phyloP scores from a whole-genome alignment of 2,888 invertebrate species.

The Cephus pulcher region DNA sequence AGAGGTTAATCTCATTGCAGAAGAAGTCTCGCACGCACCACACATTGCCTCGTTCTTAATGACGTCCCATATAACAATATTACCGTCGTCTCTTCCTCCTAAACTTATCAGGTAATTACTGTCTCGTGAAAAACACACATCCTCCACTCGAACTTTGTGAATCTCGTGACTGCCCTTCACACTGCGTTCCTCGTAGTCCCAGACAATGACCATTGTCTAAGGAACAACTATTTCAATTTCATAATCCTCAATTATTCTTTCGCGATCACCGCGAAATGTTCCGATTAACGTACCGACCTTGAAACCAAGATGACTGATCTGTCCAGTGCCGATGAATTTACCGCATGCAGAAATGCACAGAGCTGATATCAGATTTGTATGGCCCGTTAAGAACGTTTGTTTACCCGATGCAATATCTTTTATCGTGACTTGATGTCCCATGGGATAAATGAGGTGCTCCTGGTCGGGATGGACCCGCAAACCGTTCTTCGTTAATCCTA shows the following conservation, averaged over 20 bases:
- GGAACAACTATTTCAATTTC: too few species aligned
- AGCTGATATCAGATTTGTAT: constrained; percentile 82
- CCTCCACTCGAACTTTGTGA: constrained; percentile 90
- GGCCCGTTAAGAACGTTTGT: constrained; percentile 83
- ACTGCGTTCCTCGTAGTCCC: constrained; percentile 80
- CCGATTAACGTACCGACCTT: constrained; percentile 69
- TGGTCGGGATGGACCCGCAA: constrained; percentile 80
- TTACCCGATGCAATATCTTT: constrained; percentile 76
- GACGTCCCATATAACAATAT: constrained; percentile 88
- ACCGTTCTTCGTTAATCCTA: constrained; percentile 68
- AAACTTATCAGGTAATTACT: constrained; percentile 86
- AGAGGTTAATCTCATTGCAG: too few species aligned
- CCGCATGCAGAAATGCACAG: constrained; percentile 82
- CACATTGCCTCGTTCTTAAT: constrained; percentile 68
- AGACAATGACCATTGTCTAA: constrained; percentile 83
- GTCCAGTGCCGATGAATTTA: constrained; percentile 87
- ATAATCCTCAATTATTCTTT: too few species aligned
- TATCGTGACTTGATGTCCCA: constrained; percentile 83
- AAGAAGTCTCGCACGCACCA: constrained; percentile 49
- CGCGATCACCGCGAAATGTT: too few species aligned
- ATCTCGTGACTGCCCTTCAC: constrained; percentile 79
- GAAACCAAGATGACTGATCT: constrained; percentile 91
- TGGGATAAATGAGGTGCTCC: constrained; percentile 78
- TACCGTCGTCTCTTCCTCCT: constrained; percentile 92
- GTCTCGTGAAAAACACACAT: constrained; percentile 84